Conservation (phyloP, 2,113 vertebrate species). For the Dicerorhinus sumatrensis region DNA sequence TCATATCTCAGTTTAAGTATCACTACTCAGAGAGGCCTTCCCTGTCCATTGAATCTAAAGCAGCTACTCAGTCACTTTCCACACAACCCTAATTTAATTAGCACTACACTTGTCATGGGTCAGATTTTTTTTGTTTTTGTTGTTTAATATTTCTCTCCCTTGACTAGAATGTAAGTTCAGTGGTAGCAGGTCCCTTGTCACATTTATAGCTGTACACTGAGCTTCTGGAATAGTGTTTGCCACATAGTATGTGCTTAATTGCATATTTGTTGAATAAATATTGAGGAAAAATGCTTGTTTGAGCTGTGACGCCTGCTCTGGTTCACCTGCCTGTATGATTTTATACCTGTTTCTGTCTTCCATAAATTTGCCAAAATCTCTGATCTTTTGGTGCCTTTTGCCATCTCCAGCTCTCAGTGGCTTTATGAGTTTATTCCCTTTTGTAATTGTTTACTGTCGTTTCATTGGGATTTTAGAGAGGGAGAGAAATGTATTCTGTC, state of each 20-base stretch:
- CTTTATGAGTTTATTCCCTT: constrained; percentile 48
- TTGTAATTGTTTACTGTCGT: constrained; percentile 24
- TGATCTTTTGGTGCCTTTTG: constrained; percentile 39
- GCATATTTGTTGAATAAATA: background rate
- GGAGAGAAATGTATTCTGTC: background rate
- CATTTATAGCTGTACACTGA: background rate
- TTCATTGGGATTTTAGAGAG: background rate
- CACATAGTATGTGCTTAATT: background rate
- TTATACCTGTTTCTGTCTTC: background rate
- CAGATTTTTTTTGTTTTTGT: background rate
- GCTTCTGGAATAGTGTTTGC: constrained; percentile 1
- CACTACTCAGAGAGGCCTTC: background rate
- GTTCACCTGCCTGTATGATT: background rate
- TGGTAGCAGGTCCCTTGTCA: background rate
- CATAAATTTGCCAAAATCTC: constrained; percentile 27
- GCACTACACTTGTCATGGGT: background rate
- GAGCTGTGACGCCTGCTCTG: background rate
- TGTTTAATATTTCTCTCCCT: background rate
- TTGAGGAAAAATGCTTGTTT: constrained; percentile 40
- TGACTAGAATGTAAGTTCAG: constrained; percentile 3
- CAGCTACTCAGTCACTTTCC: background rate
- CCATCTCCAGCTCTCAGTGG: background rate
- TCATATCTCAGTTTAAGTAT: constrained; percentile 26
- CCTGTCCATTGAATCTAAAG: background rate
- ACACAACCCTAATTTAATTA: constrained; percentile 5